These are phyloP conservation scores for Phyllotreta cruciferae DNA, from an alignment of 2,888 invertebrate species.

Conservation along the genomic window DNA sequence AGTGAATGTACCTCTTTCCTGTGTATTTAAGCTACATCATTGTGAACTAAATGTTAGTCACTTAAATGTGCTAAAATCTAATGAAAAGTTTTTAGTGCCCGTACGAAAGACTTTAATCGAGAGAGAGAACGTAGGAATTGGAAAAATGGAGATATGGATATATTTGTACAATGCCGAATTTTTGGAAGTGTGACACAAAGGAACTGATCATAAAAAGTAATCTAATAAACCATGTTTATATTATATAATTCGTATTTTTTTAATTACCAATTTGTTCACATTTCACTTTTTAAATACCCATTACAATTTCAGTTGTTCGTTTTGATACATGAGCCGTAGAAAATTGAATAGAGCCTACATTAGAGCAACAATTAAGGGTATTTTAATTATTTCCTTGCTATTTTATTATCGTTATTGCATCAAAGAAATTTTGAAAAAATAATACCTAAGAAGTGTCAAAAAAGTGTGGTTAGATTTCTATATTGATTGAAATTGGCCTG, in stretches of 20 bases:
- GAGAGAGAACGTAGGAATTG: constrained; percentile 40
- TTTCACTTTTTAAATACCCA: too few species aligned
- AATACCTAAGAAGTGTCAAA: too few species aligned
- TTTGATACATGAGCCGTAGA: too few species aligned
- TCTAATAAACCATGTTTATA: constrained; percentile 60
- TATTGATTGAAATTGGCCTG: too few species aligned
- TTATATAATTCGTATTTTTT: constrained; percentile 46
- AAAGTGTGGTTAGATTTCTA: too few species aligned
- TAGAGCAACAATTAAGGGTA: too few species aligned
- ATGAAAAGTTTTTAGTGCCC: constrained; percentile 35
- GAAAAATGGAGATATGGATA: constrained; percentile 31
- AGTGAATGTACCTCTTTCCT: constrained; percentile 35
- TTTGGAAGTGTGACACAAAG: constrained; percentile 50
- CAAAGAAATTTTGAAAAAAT: too few species aligned
- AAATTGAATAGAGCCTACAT: too few species aligned
- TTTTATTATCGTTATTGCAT: too few species aligned
- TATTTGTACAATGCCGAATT: constrained; percentile 39
- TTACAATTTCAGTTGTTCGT: too few species aligned
- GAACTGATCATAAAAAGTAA: constrained; percentile 56
- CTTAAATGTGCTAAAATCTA: constrained; percentile 40
- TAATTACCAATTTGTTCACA: too few species aligned
- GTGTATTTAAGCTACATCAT: constrained; percentile 43
- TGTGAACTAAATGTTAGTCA: constrained; percentile 47
- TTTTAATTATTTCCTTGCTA: too few species aligned
- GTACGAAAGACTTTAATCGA: constrained; percentile 22